These are phyloP conservation scores for Clusia tigrina DNA, from an alignment of 2,888 invertebrate genomes.

Conservation along the genomic window DNA sequence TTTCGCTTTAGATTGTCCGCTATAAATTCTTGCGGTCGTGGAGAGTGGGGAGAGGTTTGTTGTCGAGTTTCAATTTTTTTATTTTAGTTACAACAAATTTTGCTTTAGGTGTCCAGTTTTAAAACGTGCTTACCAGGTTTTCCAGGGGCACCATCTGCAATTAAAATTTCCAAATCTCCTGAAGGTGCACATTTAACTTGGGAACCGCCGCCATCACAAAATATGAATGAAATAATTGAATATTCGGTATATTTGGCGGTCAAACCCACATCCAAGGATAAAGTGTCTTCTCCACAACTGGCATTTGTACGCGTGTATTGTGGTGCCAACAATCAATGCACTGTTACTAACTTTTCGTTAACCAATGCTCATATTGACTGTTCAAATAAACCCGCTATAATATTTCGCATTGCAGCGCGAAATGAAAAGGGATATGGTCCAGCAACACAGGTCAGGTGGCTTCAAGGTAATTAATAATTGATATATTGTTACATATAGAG, in stretches of 20 bases:
- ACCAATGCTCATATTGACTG: slow-evolving; percentile 95
- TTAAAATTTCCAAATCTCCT: slow-evolving; percentile 93
- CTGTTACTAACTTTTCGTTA: slow-evolving; percentile 85
- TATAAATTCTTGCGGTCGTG: slow-evolving; percentile 90
- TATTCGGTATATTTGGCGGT: slow-evolving; percentile 98
- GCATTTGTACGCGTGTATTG: slow-evolving; percentile 97
- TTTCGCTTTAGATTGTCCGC: slow-evolving; percentile 97
- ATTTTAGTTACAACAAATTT: slow-evolving; percentile 6
- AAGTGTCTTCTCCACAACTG: slow-evolving; percentile 68
- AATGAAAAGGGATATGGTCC: slow-evolving; percentile 99
- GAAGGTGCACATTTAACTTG: slow-evolving; percentile 97
- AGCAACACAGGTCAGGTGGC: slow-evolving; percentile 99
- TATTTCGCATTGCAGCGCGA: slow-evolving; percentile 97
- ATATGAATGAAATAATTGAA: slow-evolving; percentile 89
- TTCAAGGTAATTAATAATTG: slow-evolving; percentile 76
- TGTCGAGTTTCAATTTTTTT: background rate
- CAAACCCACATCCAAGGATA: slow-evolving; percentile 63
- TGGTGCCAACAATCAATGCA: slow-evolving; percentile 91
- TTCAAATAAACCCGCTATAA: slow-evolving; percentile 93
- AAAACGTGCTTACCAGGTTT: slow-evolving; percentile 97
- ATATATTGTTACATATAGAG: background rate
- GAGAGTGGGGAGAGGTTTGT: slow-evolving; percentile 89
- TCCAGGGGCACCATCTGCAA: slow-evolving; percentile 97
- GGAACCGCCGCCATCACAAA: slow-evolving; percentile 93
- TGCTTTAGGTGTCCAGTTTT: slow-evolving; percentile 81